A percentile compares a stretch with the other conserved stretches of the same genome.
Evolutionary conservation across 2,113 vertebrate genomes (phyloP).

Genomic region (Trogon melanurus): DNA sequence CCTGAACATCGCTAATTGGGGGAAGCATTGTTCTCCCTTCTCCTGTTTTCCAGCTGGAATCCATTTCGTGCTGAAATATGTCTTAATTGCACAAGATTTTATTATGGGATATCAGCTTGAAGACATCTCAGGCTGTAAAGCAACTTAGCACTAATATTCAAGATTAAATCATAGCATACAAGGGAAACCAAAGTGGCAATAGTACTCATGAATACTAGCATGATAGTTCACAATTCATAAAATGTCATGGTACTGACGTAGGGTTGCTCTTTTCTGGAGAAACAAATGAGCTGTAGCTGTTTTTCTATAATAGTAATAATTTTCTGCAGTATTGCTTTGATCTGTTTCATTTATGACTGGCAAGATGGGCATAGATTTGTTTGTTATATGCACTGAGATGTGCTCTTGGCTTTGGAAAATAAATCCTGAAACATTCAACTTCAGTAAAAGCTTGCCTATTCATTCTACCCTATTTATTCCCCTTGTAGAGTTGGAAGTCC

Average conservation of each 20-base stretch:
- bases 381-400: neutral
- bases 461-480: neutral
- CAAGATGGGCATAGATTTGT: slow-evolving; percentile 7
- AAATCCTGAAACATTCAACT: neutral
- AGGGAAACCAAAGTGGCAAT: neutral
- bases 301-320: slow-evolving; percentile 1
- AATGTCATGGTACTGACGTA: neutral
- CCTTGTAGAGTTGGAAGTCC: neutral
- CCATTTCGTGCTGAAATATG: neutral
- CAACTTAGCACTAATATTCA: neutral
- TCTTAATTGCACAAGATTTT: slow-evolving; percentile 25
- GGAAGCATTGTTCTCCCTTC: neutral
- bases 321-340: neutral
- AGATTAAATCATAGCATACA: neutral
- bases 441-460: neutral
- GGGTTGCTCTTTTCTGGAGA: neutral
- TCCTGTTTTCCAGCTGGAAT: neutral
- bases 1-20: neutral
- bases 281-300: neutral
- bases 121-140: neutral
- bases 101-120: neutral
- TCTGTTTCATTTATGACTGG: slow-evolving; percentile 14
- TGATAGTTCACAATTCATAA: neutral
- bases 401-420: neutral
- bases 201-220: neutral